Conservation (phyloP, 2,888 invertebrate genomes). For the Pinctada fucata region DNA sequence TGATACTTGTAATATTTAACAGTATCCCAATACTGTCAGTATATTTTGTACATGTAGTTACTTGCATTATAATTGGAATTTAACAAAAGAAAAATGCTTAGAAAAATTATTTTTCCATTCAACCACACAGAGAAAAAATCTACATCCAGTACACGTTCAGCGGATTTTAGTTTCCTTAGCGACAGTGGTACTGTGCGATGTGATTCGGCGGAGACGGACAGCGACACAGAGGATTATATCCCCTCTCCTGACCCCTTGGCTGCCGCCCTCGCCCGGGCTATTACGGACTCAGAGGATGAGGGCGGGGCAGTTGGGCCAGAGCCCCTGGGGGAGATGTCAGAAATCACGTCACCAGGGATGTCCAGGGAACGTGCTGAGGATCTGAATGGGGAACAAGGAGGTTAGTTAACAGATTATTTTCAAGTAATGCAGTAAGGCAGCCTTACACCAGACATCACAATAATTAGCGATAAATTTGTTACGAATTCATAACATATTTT, state of each 20-base stretch:
- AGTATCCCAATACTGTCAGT: too few relatives aligned
- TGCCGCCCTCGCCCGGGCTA: constrained; percentile 70
- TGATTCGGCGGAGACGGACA: constrained; percentile 57
- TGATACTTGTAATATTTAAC: too few relatives aligned
- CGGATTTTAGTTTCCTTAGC: not conserved
- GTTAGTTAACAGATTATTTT: not conserved
- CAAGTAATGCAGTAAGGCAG: not conserved
- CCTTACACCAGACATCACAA: too few relatives aligned
- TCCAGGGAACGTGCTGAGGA: constrained; percentile 66
- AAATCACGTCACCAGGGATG: constrained; percentile 56
- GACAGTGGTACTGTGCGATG: not conserved
- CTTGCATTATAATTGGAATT: too few relatives aligned
- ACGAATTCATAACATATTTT: not conserved
- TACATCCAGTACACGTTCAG: not conserved
- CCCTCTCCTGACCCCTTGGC: constrained; percentile 67
- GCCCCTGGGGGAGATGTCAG: constrained; percentile 28
- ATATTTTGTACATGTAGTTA: too few relatives aligned
- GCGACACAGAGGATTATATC: constrained; percentile 72
- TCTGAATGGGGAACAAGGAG: constrained; percentile 14
- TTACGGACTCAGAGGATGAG: constrained; percentile 74
- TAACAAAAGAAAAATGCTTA: too few relatives aligned
- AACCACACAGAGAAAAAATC: not conserved
- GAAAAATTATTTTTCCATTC: too few relatives aligned
- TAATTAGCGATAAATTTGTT: too few relatives aligned
- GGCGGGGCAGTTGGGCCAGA: constrained; percentile 46